Conservation (phyloP, 2,113 vertebrate genomes). For the Salvelinus alpinus region DNA sequence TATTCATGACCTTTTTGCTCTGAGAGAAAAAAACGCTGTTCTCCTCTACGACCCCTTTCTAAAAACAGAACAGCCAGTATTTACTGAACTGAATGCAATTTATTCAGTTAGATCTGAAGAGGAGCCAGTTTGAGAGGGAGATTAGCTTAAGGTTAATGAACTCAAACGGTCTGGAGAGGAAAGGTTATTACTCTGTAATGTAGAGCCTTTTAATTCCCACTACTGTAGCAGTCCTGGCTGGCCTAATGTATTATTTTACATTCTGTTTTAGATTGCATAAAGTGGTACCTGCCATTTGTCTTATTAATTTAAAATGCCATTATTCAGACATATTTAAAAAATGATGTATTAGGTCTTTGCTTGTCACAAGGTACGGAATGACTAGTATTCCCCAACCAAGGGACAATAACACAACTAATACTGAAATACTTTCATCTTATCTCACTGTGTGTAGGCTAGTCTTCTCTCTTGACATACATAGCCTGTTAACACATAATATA, state of each 20-base stretch:
- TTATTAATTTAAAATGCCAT: constrained; percentile 83
- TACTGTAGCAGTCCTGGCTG: constrained; percentile 82
- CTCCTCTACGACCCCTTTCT: constrained; percentile 51
- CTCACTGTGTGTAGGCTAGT: constrained; percentile 39
- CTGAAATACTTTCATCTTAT: constrained; percentile 56
- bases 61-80: constrained; percentile 79
- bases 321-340: constrained; percentile 73
- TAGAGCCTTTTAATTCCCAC: constrained; percentile 86
- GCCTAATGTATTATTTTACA: constrained; percentile 90
- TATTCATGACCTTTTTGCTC: constrained; percentile 81
- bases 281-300: constrained; percentile 90
- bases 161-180: constrained; percentile 88
- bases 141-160: constrained; percentile 96
- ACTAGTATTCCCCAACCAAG: constrained; percentile 48
- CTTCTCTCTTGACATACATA: constrained; percentile 55
- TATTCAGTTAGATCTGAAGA: constrained; percentile 86
- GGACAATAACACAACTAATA: constrained; percentile 60
- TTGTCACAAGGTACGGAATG: constrained; percentile 60
- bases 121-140: constrained; percentile 89
- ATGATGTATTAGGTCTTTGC: constrained; percentile 83
- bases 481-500: constrained; percentile 65
- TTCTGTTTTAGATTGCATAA: constrained; percentile 79
- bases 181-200: constrained; percentile 88
- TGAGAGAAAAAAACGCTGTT: constrained; percentile 77
- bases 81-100: constrained; percentile 84